phyloP scores from a whole-genome alignment of 2,888 invertebrate species.

The Tipula lateralis region DNA sequence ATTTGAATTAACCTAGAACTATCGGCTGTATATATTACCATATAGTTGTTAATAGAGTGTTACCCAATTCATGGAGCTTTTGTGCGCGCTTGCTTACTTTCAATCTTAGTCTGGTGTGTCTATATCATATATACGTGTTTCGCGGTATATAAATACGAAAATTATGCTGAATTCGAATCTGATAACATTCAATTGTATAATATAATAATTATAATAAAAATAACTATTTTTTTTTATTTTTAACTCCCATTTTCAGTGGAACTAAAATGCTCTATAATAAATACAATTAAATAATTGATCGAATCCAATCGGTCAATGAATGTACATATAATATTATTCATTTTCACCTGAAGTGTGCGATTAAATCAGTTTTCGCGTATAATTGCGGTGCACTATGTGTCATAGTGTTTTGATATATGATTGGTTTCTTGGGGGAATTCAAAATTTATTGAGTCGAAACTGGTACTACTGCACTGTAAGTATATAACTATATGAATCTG shows the following conservation, averaged over 20 bases:
- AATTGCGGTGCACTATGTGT: not conserved
- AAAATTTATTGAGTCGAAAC: not conserved
- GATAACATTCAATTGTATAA: constrained; percentile 11
- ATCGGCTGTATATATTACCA: constrained; percentile 19
- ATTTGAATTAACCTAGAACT: constrained; percentile 11
- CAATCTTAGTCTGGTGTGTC: not conserved
- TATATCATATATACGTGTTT: not conserved
- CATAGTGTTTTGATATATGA: not conserved
- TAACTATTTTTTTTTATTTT: not conserved
- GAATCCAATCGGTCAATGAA: constrained; percentile 5
- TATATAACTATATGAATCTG: too few species aligned
- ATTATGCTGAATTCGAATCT: not conserved
- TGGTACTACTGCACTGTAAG: too few species aligned
- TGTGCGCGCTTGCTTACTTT: not conserved
- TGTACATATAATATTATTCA: constrained; percentile 13
- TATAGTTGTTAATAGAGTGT: not conserved
- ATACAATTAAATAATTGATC: constrained; percentile 24
- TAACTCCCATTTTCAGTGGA: not conserved
- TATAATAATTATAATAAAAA: not conserved
- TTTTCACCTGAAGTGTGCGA: not conserved
- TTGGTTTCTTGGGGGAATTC: not conserved
- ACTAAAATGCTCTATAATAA: not conserved
- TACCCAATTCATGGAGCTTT: not conserved
- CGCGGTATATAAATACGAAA: not conserved
- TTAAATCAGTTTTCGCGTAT: not conserved